phyloP scores from a whole-genome alignment of 2,888 invertebrate species.

The Chrysina gloriosa region DNA sequence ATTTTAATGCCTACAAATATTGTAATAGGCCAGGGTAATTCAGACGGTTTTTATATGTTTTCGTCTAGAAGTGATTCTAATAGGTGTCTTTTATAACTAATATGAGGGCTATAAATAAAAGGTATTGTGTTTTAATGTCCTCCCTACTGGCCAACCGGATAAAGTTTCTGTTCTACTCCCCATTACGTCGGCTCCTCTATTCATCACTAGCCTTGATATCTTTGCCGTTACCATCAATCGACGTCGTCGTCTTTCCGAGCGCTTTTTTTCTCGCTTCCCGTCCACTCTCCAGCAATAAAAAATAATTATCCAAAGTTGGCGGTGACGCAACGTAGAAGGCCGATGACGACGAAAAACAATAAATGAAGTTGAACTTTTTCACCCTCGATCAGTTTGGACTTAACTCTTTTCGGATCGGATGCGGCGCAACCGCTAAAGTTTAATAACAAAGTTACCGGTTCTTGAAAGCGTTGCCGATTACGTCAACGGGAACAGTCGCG shows the following conservation, averaged over 20 bases:
- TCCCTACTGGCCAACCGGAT: background rate
- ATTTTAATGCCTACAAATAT: background rate
- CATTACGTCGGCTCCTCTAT: background rate
- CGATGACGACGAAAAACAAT: conserved; percentile 19
- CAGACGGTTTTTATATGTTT: background rate
- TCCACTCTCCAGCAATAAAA: background rate
- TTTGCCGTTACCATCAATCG: background rate
- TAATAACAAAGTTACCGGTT: conserved; percentile 20
- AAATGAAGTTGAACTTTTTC: conserved; percentile 22
- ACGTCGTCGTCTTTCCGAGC: background rate
- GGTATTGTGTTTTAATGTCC: background rate
- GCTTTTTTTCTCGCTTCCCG: background rate
- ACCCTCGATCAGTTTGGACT: background rate
- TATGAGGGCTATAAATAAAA: no score
- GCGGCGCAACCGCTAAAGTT: conserved; percentile 3
- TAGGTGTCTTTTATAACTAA: background rate
- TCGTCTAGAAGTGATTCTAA: background rate
- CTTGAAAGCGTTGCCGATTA: conserved; percentile 10
- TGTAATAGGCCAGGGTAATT: no score
- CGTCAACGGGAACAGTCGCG: conserved; percentile 2
- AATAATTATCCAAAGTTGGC: conserved; percentile 9
- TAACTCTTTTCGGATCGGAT: conserved; percentile 7
- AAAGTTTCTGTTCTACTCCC: background rate
- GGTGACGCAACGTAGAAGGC: background rate
- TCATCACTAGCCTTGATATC: background rate